Evolutionary conservation across 2,888 invertebrate species (phyloP).

Genomic region (Dasysyrphus tricinctus): DNA sequence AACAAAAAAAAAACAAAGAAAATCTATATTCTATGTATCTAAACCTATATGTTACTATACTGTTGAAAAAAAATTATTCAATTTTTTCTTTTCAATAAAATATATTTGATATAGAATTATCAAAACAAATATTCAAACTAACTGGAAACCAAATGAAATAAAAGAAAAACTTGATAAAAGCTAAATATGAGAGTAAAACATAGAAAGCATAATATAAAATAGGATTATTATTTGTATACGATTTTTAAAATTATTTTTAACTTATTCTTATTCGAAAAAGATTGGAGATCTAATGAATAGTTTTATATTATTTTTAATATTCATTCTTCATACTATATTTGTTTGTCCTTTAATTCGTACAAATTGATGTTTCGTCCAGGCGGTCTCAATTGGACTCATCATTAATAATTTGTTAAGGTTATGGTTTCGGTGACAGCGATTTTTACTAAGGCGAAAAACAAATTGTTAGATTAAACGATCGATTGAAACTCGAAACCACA

Average conservation of each 20-base stretch:
- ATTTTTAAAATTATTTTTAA: not conserved
- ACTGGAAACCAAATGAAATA: constrained; percentile 23
- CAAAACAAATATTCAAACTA: constrained; percentile 36
- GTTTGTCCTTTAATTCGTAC: too few relatives aligned
- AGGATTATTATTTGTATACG: not conserved
- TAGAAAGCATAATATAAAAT: not conserved
- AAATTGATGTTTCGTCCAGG: too few relatives aligned
- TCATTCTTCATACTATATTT: too few relatives aligned
- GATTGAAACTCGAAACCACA: too few relatives aligned
- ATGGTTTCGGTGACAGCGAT: too few relatives aligned
- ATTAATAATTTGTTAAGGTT: too few relatives aligned
- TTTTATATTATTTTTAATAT: too few relatives aligned
- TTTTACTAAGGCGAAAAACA: too few relatives aligned
- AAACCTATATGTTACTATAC: constrained; percentile 49
- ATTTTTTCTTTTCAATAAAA: constrained; percentile 48
- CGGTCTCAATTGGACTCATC: too few relatives aligned
- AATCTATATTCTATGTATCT: constrained; percentile 63
- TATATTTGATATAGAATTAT: constrained; percentile 45
- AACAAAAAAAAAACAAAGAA: constrained; percentile 29
- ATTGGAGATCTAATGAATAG: too few relatives aligned
- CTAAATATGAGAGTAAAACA: not conserved
- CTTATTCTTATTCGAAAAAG: not conserved
- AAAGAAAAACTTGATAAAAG: not conserved
- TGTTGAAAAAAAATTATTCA: constrained; percentile 54
- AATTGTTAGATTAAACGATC: too few relatives aligned